Evolutionary conservation across 2,797 vertebrate genomes (phyloP).

Genomic region (Columba guinea): DNA sequence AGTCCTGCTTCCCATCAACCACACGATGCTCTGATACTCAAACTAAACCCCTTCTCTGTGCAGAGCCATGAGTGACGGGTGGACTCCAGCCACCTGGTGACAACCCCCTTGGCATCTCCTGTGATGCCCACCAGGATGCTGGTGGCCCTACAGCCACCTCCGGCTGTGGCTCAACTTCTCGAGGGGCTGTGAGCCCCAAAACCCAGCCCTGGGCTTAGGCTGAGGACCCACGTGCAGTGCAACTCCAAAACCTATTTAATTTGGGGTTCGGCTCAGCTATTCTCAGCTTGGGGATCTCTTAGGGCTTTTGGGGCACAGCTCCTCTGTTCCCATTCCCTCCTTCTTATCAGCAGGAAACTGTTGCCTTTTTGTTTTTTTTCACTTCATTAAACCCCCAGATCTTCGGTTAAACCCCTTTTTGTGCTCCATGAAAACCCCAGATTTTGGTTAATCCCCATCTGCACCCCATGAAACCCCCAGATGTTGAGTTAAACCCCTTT

Average conservation of each 20-base stretch:
- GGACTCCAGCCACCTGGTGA: background rate
- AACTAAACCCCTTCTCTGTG: background rate
- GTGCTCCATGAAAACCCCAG: too few relatives aligned
- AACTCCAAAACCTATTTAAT: rapidly evolving
- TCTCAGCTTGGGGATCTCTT: background rate
- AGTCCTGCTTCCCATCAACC: background rate
- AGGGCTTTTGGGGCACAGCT: background rate
- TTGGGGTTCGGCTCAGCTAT: background rate
- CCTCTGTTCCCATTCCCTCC: background rate
- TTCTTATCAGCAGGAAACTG: background rate
- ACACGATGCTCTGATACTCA: rapidly evolving
- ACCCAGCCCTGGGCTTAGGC: rapidly evolving
- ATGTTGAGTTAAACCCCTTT: too few relatives aligned
- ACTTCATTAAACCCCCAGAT: background rate
- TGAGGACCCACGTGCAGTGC: background rate
- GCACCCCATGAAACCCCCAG: too few relatives aligned
- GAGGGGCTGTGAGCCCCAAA: background rate
- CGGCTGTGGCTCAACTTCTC: background rate
- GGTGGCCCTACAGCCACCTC: background rate
- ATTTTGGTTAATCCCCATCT: too few relatives aligned
- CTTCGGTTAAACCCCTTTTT: background rate
- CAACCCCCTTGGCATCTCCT: background rate
- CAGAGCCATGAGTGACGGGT: background rate
- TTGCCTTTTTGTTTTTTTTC: background rate
- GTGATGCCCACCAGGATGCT: rapidly evolving